Evolutionary conservation across 2,113 vertebrate species (phyloP), one percentile per base, ranked within the genome.

Genomic region (Pelodiscus sinensis): DNA sequence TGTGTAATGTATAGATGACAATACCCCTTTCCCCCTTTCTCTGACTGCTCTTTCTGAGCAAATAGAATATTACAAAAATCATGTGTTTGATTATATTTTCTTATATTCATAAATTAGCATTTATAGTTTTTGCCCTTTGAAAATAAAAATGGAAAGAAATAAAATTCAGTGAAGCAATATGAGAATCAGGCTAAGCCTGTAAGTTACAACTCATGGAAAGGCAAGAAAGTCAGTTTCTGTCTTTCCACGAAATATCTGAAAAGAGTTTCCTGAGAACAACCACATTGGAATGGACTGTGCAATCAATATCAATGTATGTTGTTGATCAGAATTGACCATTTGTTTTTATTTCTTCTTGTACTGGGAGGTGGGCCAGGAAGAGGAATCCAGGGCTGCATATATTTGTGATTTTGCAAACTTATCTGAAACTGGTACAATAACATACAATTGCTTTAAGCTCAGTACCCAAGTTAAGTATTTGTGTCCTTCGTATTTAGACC

Each of bases 241-340:
- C 60, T 50, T 71, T 88, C 1, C 3, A 75, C 27, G 80, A 79
- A 89, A 62, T 13, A 52, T 81, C 89, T 90, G 58, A 4, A 93
- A 62, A 1, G 58, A 27, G 21, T 68, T 1, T 44, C 9, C 15
- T 22, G 71, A 78, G 24, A 5, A 56, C 31, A 80, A 1, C 2
- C 35, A 3, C 13, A 85, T 4, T 86, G 62, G 1, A 93, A 5
- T 0, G 0, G 9, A 50, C 3, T 10, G 22, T 84, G 16, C 2
- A 58, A 60, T n/a, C 83, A 79, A 21, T 2, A 77, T 3, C 18
- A 4, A 0, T 21, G 8, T 44, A 50, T 91, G 35, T 55, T 58
- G 75, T 3, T 62, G 5, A 81, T 6, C 8, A 87, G 71, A 81
- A 1, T 25, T 81, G 81, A 51, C 0, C 21, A 86, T 88, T 86